These are phyloP conservation scores for Eubasilissa splendida DNA, from an alignment of 2,888 invertebrate genomes.

Conservation along the genomic window DNA sequence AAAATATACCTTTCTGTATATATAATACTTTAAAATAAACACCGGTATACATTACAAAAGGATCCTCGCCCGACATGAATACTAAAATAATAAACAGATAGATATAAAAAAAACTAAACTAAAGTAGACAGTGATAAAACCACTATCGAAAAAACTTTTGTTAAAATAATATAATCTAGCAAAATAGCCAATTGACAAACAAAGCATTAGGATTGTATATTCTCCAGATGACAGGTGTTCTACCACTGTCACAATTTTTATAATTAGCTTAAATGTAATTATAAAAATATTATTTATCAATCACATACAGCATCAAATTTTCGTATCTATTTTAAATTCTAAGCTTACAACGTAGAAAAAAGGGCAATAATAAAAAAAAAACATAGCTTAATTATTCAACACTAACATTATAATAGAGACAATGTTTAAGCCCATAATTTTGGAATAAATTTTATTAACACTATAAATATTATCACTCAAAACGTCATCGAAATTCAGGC, in stretches of 20 bases:
- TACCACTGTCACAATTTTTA: constrained; percentile 18
- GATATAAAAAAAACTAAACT: no score
- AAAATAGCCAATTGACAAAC: no score
- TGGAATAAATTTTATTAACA: constrained; percentile 15
- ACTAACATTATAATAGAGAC: background rate
- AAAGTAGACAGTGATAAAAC: no score
- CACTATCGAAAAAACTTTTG: no score
- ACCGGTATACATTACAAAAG: no score
- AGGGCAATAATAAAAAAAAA: constrained; percentile 15
- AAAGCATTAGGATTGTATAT: no score
- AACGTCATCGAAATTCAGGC: constrained; percentile 10
- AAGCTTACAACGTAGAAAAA: constrained; percentile 25
- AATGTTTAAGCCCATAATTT: background rate
- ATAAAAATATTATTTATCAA: constrained; percentile 38
- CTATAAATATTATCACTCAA: constrained; percentile 31
- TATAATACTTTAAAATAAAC: no score
- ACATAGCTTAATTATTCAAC: constrained; percentile 5
- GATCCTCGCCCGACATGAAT: no score
- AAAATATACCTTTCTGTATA: no score
- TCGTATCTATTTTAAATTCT: background rate
- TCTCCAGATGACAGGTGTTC: background rate
- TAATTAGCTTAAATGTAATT: constrained; percentile 32
- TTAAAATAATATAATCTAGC: no score
- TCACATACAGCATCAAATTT: constrained; percentile 18
- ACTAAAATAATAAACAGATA: no score